A percentile compares a stretch with the other conserved stretches of the same genome.
These are phyloP conservation scores for Cosmopolites sordidus DNA, from an alignment of 2,888 invertebrate species.

Conservation along the genomic window DNA sequence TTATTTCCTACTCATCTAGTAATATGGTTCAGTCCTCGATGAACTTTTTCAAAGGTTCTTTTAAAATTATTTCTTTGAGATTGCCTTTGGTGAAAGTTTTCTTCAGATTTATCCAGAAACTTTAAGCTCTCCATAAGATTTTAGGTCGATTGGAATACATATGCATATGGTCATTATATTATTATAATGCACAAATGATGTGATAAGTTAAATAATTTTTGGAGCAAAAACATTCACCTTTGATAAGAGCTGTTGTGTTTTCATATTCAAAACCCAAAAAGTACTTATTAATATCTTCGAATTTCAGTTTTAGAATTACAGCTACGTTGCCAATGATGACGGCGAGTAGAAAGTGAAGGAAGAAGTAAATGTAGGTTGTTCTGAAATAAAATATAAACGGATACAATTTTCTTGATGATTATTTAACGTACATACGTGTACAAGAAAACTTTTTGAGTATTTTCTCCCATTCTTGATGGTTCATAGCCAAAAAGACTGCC, in stretches of 20 bases:
- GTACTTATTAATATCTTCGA: slow-evolving; percentile 14
- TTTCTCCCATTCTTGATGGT: slow-evolving; percentile 2
- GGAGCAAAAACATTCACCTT: slow-evolving; percentile 10
- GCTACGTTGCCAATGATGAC: slow-evolving; percentile 23
- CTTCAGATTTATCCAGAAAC: too few species aligned
- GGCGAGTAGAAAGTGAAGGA: slow-evolving; percentile 21
- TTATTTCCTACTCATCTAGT: too few species aligned
- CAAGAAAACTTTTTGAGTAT: slow-evolving; percentile 13
- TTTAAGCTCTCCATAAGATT: too few species aligned
- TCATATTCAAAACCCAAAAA: slow-evolving; percentile 13
- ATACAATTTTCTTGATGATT: background rate
- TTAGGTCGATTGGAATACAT: too few species aligned
- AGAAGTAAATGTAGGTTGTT: slow-evolving; percentile 20
- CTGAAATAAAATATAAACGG: slow-evolving; percentile 5
- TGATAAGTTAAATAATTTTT: too few species aligned
- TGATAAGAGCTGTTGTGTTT: slow-evolving; percentile 8
- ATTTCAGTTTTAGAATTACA: slow-evolving; percentile 20
- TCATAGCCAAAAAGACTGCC: slow-evolving; percentile 16
- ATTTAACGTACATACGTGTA: slow-evolving; percentile 14
- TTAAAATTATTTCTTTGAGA: too few species aligned
- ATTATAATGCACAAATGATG: too few species aligned
- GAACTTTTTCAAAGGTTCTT: too few species aligned
- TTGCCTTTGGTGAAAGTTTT: too few species aligned
- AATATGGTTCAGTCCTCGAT: too few species aligned
- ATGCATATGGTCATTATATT: too few species aligned